Base-by-base conservation (phyloP, 2,113 vertebrate species). In the Pangasianodon gigas region DNA sequence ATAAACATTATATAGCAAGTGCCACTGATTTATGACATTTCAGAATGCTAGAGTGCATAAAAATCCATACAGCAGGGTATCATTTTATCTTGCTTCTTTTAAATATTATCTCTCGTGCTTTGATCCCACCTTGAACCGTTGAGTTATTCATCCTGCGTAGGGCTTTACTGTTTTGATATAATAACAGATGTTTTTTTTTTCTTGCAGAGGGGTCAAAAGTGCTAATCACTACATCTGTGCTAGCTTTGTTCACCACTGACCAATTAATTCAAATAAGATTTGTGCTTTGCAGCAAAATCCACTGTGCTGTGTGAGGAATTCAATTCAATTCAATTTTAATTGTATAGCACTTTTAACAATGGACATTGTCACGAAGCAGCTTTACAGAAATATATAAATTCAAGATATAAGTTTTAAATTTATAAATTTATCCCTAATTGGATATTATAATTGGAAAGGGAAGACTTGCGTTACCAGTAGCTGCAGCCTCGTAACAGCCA, bases 201-300 rank as follows among this genome's bases (percentile, higher is more conserved):
- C 4, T 21, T 3, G 6, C 18, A 2, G 8, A 24, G 37, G 46
- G 46, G 46, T 16, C 77, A 80, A 51, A 77, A 51, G 77, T 80
- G 77, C 77, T 80, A 80, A 80, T 80, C 77, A 29, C 24, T 14
- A 14, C 77, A n/a, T 51, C 46, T 80, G 77, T 29, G 46, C 46
- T 16, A 16, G 13, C 77, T 51, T 51, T 80, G 77, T 51, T 80
- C 13, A 2, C 41, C 1, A 1, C 26, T 77, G 74, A 80, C 44
- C 75, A 29, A 51, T 24, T 51, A 48, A 80, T 91, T 87, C 77
- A 74, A 71, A 91, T 86, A 87, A 87, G 88, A 85, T 71, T 88
- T 67, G 81, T 56, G 2, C 82, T 92, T 89, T 91, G 62, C 58
- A 54, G 88, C n/a, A 62, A 80, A 65, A 26, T 41, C 41, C 52